Base-by-base conservation (phyloP, 2,113 vertebrate genomes). In the Garra rufa region DNA sequence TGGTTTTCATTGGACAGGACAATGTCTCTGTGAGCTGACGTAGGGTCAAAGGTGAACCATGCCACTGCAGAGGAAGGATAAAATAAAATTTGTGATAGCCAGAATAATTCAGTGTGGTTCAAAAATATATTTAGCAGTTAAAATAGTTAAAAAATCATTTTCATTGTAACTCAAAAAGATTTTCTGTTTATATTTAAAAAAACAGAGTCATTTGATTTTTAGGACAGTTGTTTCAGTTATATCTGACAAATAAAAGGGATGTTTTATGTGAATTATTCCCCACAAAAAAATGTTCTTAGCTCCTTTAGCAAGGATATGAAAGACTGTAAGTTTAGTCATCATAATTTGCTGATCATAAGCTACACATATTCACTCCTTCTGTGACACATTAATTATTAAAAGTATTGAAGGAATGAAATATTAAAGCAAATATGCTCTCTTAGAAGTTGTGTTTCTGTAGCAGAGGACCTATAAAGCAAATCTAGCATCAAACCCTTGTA, bases 21-120 rank as follows among this genome's bases (percentile, higher is more conserved):
- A 10, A 99, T 99, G 94, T 99, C 98, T 63, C 96, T 94, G 88
- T 99, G 98, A 70, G 97, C 97, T 57, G 97, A 97, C 85, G 92
- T 95, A 81, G 97, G 95, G 89, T 99, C 98, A 3, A 99, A 99
- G 82, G 95, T 94, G 93, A 99, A 99, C 96, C 98, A 99, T 0
- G 98, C 98, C 96, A 99, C 98, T 99, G 93, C 11, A 75, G 9
- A 73, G 28, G 14, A 83, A 76, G 67, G 9, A 71, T 10, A 28
- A 34, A 74, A 15, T 15, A 9, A 21, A 70, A 6, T 10, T 11
- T 11, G 30, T 43, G 44, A 26, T 13, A 9, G 9, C 3, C 21
- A 70, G n/a, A 48, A 24, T 70, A 3, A n/a, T 13, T 30, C 69
- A 52, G 63, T n/a, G 57, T 34, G 24, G 48, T 9, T 74, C 0